phyloP scores from a whole-genome alignment of 92 coral and sea anemone genomes.

The Heliopora coerulea region DNA sequence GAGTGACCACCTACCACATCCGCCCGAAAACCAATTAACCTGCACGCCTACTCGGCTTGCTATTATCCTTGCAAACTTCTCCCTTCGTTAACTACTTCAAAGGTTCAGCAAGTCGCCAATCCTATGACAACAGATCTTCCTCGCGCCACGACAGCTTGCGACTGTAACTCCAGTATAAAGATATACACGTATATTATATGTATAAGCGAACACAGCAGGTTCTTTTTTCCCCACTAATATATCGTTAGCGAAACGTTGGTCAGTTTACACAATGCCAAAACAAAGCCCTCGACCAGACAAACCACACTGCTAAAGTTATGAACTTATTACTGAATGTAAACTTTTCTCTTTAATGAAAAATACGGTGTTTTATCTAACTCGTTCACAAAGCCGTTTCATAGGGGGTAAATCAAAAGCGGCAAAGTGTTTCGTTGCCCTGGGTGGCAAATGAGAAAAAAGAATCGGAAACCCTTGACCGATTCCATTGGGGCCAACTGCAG shows the following conservation, averaged over 20 bases:
- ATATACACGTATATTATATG: background rate
- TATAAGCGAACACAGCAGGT: background rate
- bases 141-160: background rate
- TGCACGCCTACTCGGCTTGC: background rate
- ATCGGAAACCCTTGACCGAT: slow-evolving; percentile 1
- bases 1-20: slow-evolving; percentile 35
- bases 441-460: slow-evolving; percentile 19
- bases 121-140: background rate
- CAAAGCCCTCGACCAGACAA: slow-evolving; percentile 11
- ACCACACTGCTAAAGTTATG: slow-evolving; percentile 7
- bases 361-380: background rate
- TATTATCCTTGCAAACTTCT: background rate
- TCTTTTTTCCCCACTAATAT: slow-evolving; percentile 10
- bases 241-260: slow-evolving; percentile 28
- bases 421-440: background rate
- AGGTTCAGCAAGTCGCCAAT: background rate
- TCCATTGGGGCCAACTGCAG: slow-evolving; percentile 3
- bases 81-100: background rate
- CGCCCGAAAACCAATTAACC: slow-evolving; percentile 5
- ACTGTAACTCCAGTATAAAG: slow-evolving; percentile 21
- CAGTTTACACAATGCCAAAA: slow-evolving; percentile 12
- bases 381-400: background rate
- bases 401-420: background rate
- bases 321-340: background rate
- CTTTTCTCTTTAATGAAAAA: background rate